A percentile compares a stretch with the other conserved stretches of the same genome.
Evolutionary conservation across 2,797 vertebrate species (phyloP).

Genomic region (Argya squamiceps): DNA sequence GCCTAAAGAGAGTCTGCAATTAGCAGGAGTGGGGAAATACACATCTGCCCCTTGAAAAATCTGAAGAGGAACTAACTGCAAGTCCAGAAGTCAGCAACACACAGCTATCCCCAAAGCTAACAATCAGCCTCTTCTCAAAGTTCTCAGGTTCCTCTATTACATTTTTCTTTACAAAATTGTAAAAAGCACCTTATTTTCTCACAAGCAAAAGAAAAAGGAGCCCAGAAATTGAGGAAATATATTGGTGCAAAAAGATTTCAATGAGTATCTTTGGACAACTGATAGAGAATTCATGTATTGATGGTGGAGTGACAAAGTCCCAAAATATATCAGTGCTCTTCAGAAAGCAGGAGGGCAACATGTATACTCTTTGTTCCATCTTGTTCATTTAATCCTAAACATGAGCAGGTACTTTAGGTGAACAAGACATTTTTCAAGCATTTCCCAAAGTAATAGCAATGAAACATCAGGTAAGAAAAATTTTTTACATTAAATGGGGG

Average conservation of each 20-base stretch:
- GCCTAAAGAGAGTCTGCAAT: background rate
- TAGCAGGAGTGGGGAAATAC: background rate
- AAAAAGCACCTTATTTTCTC: background rate
- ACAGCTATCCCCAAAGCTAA: background rate
- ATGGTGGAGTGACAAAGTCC: background rate
- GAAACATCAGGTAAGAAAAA: background rate
- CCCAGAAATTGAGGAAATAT: background rate
- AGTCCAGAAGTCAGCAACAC: background rate
- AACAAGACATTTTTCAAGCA: background rate
- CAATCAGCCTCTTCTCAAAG: background rate
- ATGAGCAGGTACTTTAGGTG: background rate
- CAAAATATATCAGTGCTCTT: background rate
- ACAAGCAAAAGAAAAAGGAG: background rate
- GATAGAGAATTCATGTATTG: background rate
- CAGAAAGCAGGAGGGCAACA: background rate
- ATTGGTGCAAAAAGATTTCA: background rate
- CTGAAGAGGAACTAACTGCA: background rate
- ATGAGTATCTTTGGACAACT: background rate
- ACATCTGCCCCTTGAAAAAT: background rate
- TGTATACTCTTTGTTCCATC: background rate
- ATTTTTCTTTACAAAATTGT: background rate
- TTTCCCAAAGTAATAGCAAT: background rate
- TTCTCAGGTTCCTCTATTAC: background rate
- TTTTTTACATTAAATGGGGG: background rate
- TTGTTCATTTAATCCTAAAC: background rate